These are phyloP conservation scores for Platalea minor DNA, from an alignment of 2,797 vertebrate genomes.

Conservation along the genomic window DNA sequence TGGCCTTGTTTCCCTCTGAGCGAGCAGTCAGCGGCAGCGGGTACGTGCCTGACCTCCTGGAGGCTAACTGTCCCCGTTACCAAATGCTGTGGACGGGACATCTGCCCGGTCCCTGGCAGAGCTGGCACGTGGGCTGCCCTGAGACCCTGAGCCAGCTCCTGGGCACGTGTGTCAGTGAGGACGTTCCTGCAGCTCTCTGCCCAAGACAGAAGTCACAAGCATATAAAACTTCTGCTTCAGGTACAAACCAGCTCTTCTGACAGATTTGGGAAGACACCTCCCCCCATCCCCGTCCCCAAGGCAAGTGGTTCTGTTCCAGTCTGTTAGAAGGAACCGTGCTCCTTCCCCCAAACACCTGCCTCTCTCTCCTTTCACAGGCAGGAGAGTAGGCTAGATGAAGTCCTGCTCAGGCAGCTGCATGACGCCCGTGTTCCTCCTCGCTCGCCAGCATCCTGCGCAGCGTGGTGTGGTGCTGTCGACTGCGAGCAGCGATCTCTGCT, in stretches of 20 bases:
- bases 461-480: background rate
- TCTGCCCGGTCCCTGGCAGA: background rate
- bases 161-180: background rate
- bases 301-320: background rate
- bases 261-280: background rate
- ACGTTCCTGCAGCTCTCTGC: too few relatives aligned
- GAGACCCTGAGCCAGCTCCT: background rate
- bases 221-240: background rate
- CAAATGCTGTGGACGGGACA: background rate
- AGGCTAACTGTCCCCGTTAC: background rate
- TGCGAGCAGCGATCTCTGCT: background rate
- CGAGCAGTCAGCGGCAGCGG: fast-evolving
- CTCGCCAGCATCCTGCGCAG: background rate
- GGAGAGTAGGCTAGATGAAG: background rate
- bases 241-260: background rate
- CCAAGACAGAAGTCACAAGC: fast-evolving
- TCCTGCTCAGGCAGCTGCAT: background rate
- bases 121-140: background rate
- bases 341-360: background rate
- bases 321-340: background rate
- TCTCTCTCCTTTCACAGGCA: background rate
- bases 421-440: fast-evolving
- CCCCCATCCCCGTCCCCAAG: too few relatives aligned
- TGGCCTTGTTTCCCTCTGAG: background rate
- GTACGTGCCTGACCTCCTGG: background rate